Base-by-base conservation (phyloP, 1,140 invertebrate species). In the Adelges cooleyi region DNA sequence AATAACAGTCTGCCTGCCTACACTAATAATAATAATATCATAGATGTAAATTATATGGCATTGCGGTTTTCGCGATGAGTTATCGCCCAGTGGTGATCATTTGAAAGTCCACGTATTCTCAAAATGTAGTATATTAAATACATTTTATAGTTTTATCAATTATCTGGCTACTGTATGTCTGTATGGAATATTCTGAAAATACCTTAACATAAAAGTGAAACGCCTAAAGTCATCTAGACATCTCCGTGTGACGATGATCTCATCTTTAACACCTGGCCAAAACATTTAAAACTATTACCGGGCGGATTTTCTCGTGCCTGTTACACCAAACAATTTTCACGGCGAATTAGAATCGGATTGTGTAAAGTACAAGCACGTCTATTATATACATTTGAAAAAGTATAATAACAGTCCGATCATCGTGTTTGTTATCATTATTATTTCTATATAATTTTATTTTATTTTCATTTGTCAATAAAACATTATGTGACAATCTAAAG, bases 181-280 rank as follows among this genome's bases (percentile, higher is more conserved):
- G n/a, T n/a, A n/a, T n/a, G n/a, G n/a, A n/a, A n/a, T n/a, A n/a
- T n/a, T n/a, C n/a, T n/a, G n/a, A n/a, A n/a, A n/a, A n/a, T n/a
- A n/a, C n/a, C n/a, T n/a, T n/a, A n/a, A n/a, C n/a, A n/a, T n/a
- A 33, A 13, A 46, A 62, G 56, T 62, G 56, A 62, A 48, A 62
- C 56, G n/a, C n/a, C n/a, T n/a, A n/a, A n/a, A n/a, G n/a, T n/a
- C n/a, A n/a, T n/a, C 46, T 46, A 62, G 5, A 33, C 29, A 33
- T 46, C 13, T 46, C 15, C 38, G 25, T 62, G 44, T 62, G 25
- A 15, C 11, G 29, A 33, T 33, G 11, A 33, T 33, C 29, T 33
- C 38, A 59, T 56, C 36, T 56, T 23, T 15, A 48, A 48, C 27
- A 62, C n/a, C 25, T 27, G 27, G 42, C 11, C 18, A 18, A 48